Evolutionary conservation across 2,888 invertebrate genomes (phyloP).

Genomic region (Sminthurinus aureus): DNA sequence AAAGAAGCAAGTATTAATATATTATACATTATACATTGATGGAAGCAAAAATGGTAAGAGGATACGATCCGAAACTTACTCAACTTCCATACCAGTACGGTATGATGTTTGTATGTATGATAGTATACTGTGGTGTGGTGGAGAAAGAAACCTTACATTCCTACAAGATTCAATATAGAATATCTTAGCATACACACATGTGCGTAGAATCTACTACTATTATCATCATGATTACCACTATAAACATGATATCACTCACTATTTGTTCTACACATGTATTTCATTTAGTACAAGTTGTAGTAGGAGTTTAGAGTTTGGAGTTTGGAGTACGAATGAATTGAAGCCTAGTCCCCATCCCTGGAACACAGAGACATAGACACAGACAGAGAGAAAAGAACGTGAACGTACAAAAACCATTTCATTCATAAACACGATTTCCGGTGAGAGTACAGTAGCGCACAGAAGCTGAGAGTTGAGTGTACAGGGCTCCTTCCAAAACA

Average conservation of each 20-base stretch:
- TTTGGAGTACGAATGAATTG: background rate
- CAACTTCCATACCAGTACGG: background rate
- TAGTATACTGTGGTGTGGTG: too few relatives aligned
- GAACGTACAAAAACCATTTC: conserved; percentile 57
- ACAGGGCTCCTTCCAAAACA: background rate
- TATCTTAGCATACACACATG: background rate
- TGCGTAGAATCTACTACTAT: too few relatives aligned
- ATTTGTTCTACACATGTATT: background rate
- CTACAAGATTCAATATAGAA: background rate
- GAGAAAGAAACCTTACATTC: background rate
- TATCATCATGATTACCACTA: background rate
- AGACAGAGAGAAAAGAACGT: conserved; percentile 6
- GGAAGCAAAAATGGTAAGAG: background rate
- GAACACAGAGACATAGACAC: conserved; percentile 29
- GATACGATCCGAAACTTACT: background rate
- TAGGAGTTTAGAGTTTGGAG: too few relatives aligned
- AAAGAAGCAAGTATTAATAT: too few relatives aligned
- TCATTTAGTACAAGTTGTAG: too few relatives aligned
- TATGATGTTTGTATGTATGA: background rate
- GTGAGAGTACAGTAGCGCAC: conserved; percentile 46
- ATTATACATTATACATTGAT: too few relatives aligned
- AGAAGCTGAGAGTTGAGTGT: background rate
- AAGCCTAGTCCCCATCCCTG: conserved; percentile 21
- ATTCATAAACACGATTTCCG: conserved; percentile 61
- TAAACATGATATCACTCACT: background rate